These are phyloP conservation scores for Hirtodrosophila alboralis DNA, from an alignment of 2,888 invertebrate genomes.

Conservation along the genomic window DNA sequence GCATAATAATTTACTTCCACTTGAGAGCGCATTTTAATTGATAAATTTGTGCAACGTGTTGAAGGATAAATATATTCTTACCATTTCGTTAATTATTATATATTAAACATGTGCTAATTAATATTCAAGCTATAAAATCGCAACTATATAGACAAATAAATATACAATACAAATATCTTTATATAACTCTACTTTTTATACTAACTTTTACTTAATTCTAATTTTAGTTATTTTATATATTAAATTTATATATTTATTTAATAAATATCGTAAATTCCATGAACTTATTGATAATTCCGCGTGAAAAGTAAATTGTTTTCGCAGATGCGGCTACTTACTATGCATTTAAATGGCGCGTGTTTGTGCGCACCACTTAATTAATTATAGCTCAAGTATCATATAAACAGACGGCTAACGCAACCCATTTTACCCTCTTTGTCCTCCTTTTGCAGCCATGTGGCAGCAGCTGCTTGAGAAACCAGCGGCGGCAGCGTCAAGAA, in stretches of 20 bases:
- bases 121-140: no score
- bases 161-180: no score
- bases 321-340: slow-evolving; percentile 42
- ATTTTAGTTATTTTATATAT: no score
- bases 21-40: slow-evolving; percentile 52
- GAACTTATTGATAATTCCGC: slow-evolving; percentile 9
- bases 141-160: no score
- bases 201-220: no score
- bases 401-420: slow-evolving; percentile 37
- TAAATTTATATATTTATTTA: no score
- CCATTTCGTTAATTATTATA: no score
- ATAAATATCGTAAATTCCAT: background rate
- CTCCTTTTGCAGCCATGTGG: slow-evolving; percentile 34
- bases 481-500: slow-evolving; percentile 44
- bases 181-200: no score
- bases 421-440: slow-evolving; percentile 7
- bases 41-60: slow-evolving; percentile 42
- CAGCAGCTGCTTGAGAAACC: slow-evolving; percentile 46
- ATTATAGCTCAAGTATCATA: slow-evolving; percentile 55
- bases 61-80: no score
- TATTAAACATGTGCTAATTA: no score
- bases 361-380: slow-evolving; percentile 55
- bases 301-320: slow-evolving; percentile 54
- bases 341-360: slow-evolving; percentile 61
- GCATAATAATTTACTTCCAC: slow-evolving; percentile 68